A percentile compares a stretch with the other conserved stretches of the same genome.
phyloP scores from a whole-genome alignment of 2,113 vertebrate species.

The Dicentrarchus labrax region DNA sequence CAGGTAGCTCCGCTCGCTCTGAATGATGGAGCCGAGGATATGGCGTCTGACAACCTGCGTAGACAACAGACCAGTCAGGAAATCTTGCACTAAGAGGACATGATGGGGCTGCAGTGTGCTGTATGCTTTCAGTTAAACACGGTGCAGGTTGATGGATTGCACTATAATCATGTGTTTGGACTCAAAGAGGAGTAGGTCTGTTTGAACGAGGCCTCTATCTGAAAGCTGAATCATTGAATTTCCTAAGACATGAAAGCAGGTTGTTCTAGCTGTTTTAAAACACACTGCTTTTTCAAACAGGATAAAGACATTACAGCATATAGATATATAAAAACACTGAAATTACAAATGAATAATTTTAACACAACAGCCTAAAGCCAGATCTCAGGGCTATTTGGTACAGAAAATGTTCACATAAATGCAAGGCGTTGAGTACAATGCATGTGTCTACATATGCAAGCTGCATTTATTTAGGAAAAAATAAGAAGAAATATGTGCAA shows the following conservation, averaged over 20 bases:
- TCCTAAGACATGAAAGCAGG: conserved; percentile 21
- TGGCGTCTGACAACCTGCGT: conserved; percentile 92
- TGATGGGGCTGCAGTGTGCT: conserved; percentile 45
- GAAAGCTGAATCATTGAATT: conserved; percentile 36
- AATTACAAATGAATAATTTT: conserved; percentile 25
- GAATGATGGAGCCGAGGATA: conserved; percentile 94
- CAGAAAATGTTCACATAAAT: background rate
- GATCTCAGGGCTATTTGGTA: background rate
- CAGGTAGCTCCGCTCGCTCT: conserved; percentile 93
- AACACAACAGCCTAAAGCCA: conserved; percentile 24
- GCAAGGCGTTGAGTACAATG: background rate
- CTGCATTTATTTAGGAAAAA: background rate
- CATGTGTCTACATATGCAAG: background rate
- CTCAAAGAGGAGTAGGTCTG: conserved; percentile 27
- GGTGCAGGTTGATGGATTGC: conserved; percentile 61
- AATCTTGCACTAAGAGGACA: conserved; percentile 60
- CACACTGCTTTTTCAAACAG: conserved; percentile 13
- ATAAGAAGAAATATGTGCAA: background rate
- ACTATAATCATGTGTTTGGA: conserved; percentile 63
- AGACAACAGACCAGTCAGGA: conserved; percentile 65
- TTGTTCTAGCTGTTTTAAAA: conserved; percentile 6
- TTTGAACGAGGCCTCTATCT: conserved; percentile 47
- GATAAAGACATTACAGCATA: conserved; percentile 2
- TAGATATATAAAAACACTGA: conserved; percentile 4
- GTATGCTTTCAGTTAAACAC: conserved; percentile 53